Evolutionary conservation across 2,888 invertebrate genomes (phyloP), one percentile per base, ranked within the genome.

Genomic region (Belgica antarctica): DNA sequence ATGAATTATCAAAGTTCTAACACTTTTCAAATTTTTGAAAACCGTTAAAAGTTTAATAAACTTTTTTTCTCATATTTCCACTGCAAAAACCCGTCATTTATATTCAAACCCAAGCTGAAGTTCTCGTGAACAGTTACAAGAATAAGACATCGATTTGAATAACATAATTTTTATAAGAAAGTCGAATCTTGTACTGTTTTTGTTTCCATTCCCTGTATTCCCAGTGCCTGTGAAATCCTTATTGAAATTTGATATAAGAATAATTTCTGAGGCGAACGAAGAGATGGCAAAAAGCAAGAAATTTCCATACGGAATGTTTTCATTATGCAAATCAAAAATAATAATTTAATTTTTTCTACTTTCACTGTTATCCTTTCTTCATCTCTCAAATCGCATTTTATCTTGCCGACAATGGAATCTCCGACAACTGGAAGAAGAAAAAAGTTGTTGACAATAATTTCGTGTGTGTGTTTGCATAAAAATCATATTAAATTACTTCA

Each of bases 401-500:
- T 31, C 34, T 31, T 31, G 5, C 34, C 46, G 15, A 46, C 46
- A 4, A 15, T 46, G 5, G 46, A n/a, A 46, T n/a, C n/a, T n/a
- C n/a, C n/a, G n/a, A n/a, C 8, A 15, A 46, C 46, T 17, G 57
- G 27, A 59, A 59, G 27, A 66, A 41, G 25, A 46, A 46, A 36
- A 66, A 66, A 25, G 27, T 66, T 66, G 66, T 52, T 66, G 66
- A 66, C 66, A 66, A 66, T 52, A 66, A 19, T 15, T 52, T 52
- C n/a, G 46, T 2, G n/a, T 66, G 36, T 61, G 12, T 52, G 59
- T 69, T 61, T 69, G 69, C 68, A 69, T 66, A 66, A 66, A 66
- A 47, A 66, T 66, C 66, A 66, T 69, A 59, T 69, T 69, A 69
- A 59, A 36, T 69, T 69, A 69, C 69, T 31, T 31, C 25, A 25